Percentiles rank a stretch among this genome's conserved stretches.
phyloP scores from a whole-genome alignment of 2,113 vertebrate genomes.

The Oreochromis niloticus region DNA sequence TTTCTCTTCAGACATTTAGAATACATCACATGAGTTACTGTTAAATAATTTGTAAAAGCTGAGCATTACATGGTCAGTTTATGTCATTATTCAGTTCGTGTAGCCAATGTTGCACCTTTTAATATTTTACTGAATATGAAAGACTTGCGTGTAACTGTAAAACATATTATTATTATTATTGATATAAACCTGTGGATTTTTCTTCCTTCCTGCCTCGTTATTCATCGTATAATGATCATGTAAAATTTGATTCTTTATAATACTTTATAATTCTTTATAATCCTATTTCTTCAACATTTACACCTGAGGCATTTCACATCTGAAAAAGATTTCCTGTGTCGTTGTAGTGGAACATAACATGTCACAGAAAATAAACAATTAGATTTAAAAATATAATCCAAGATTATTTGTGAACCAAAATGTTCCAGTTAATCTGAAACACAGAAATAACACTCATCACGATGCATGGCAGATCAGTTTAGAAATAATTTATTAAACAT shows the following conservation, averaged over 20 bases:
- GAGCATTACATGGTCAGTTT: no score
- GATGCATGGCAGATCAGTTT: accelerated
- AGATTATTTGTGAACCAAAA: background rate
- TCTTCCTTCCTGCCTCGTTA: no score
- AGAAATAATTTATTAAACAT: background rate
- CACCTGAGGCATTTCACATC: background rate
- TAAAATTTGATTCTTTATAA: background rate
- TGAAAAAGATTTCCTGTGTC: background rate
- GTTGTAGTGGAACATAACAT: background rate
- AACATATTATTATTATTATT: no score
- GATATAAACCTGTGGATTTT: no score
- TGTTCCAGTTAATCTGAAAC: background rate
- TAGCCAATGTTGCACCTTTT: no score
- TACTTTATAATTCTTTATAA: background rate
- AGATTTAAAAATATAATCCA: background rate
- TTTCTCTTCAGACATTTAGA: no score
- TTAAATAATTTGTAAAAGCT: no score
- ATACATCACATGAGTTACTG: no score
- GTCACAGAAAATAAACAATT: background rate
- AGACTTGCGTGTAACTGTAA: no score
- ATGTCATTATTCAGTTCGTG: no score
- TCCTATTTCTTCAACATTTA: background rate
- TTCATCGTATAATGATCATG: background rate
- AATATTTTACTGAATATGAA: no score
- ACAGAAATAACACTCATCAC: background rate